Base-by-base conservation (phyloP, 2,113 vertebrate genomes). In the Callipepla squamata region DNA sequence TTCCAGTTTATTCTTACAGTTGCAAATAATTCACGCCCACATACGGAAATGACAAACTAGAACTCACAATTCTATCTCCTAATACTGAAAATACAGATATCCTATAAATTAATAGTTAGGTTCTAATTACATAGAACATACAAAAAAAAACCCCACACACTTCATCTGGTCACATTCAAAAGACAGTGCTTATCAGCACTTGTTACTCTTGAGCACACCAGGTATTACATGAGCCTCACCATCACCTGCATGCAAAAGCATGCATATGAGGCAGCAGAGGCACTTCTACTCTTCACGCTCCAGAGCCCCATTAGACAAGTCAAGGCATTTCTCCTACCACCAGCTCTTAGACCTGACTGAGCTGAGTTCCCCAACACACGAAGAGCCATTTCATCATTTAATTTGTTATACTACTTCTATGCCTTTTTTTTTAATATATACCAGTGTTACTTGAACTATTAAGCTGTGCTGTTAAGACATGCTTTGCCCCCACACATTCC, bases 211-310 rank as follows among this genome's bases (percentile, higher is more conserved):
- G 25, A 81, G 10, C 18, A 65, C 44, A 72, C 44, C 67, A 38
- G 20, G 9, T 3, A 58, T 19, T 38, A 38, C 38, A 28, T 6
- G 51, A 84, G 7, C 2, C 4, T 26, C 80, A 36, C 42, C 16
- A 50, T 9, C 28, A 68, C 3, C 11, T 48, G 26, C 14, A 25
- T 5, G 32, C 7, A 44, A 23, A 1, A 80, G 59, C 30, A 66
- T 21, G 58, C 38, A 6, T 1, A 28, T 1, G 2, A 42, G 0
- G 0, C 32, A 68, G 25, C 17, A 82, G 36, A 62, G 12, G 45
- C 1, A 2, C n/a, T 61, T 77, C n/a, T 21, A 21, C 9, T 18
- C 8, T 44, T 65, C 17, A 75, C 17, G 38, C 58, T 67, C 87
- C 50, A 75, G 3, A 75, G 48, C 38, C 69, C 22, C 34, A 28